These are phyloP conservation scores for Stenodema calcarata DNA, from an alignment of 2,888 invertebrate genomes.

Conservation along the genomic window DNA sequence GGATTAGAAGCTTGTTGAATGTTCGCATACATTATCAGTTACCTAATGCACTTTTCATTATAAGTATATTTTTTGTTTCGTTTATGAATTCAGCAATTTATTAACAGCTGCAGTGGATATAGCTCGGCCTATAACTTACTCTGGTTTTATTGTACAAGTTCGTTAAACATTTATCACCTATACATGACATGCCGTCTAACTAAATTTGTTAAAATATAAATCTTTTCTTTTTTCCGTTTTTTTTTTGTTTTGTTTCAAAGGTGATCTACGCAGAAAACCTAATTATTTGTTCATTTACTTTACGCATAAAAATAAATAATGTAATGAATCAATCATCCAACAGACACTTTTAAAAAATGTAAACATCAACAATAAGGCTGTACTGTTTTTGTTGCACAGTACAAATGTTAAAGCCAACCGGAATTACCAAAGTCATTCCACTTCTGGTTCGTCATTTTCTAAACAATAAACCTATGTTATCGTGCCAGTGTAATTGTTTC, in stretches of 20 bases:
- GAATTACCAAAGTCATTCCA: constrained; percentile 52
- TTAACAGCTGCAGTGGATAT: background rate
- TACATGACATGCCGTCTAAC: background rate
- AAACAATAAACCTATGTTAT: background rate
- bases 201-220: constrained; percentile 10
- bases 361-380: constrained; percentile 16
- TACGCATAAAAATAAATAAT: constrained; percentile 10
- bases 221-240: too few species aligned
- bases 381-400: background rate
- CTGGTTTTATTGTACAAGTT: constrained; percentile 25
- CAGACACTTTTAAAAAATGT: background rate
- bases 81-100: background rate
- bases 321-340: background rate
- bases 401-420: constrained; percentile 50
- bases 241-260: background rate
- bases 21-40: background rate
- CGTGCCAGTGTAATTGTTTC: background rate
- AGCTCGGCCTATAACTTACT: background rate
- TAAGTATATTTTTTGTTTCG: background rate
- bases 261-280: background rate
- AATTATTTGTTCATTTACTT: background rate
- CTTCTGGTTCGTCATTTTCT: background rate
- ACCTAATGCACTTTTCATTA: background rate
- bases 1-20: background rate
- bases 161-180: background rate